phyloP scores from a whole-genome alignment of 1,140 invertebrate genomes.

The Sesamia nonagrioides region DNA sequence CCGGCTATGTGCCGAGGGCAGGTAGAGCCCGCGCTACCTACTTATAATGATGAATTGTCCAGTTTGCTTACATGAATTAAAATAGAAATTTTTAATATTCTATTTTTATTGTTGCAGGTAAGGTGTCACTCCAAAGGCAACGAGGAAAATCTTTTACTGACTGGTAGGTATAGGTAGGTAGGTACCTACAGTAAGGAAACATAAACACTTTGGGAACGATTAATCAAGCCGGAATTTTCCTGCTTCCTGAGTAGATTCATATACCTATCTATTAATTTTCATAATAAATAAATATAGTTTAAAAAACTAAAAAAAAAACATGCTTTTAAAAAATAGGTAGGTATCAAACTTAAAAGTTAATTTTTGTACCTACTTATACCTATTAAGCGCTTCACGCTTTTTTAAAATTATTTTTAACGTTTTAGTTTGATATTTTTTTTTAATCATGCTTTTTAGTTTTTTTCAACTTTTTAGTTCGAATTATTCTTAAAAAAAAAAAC shows the following conservation, averaged over 20 bases:
- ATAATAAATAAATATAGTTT: too few relatives aligned
- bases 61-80: slow-evolving; percentile 69
- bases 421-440: too few relatives aligned
- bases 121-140: slow-evolving; percentile 37
- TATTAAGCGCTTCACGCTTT: too few relatives aligned
- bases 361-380: too few relatives aligned
- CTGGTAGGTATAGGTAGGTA: not conserved
- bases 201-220: slow-evolving; percentile 41
- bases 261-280: not conserved
- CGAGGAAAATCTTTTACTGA: not conserved
- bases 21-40: slow-evolving; percentile 78
- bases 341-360: too few relatives aligned
- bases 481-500: too few relatives aligned
- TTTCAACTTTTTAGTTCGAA: too few relatives aligned
- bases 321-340: too few relatives aligned
- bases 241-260: not conserved
- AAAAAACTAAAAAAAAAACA: too few relatives aligned
- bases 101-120: slow-evolving; percentile 80
- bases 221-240: not conserved
- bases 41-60: slow-evolving; percentile 79
- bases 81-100: slow-evolving; percentile 74
- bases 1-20: slow-evolving; percentile 78
- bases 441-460: too few relatives aligned
- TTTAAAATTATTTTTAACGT: too few relatives aligned
- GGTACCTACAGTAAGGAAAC: slow-evolving; percentile 36